Conservation (phyloP, 1,140 invertebrate species). For the Drosophila sturtevanti region DNA sequence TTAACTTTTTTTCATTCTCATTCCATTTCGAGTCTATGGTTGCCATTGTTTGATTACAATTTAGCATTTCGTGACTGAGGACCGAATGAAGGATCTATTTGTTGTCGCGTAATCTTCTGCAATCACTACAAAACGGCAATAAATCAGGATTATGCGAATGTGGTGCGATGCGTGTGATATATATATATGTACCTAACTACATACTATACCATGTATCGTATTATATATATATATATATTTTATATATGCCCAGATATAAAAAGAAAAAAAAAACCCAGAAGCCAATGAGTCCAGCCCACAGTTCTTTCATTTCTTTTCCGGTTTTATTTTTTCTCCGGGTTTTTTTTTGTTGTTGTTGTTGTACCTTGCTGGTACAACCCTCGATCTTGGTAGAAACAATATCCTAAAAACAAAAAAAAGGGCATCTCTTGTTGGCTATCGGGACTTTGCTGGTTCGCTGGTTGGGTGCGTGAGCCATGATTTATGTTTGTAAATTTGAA, state of each 20-base stretch:
- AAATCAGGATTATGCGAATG: slow-evolving; percentile 82
- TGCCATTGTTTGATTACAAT: slow-evolving; percentile 79
- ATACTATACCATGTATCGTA: background rate
- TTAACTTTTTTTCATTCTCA: slow-evolving; percentile 39
- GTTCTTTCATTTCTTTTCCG: slow-evolving; percentile 16
- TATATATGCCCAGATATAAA: background rate
- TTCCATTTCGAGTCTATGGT: slow-evolving; percentile 24
- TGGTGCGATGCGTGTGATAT: slow-evolving; percentile 74
- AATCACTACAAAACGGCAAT: slow-evolving; percentile 82
- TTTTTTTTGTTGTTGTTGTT: slow-evolving; percentile 4
- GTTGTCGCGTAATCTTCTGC: slow-evolving; percentile 79
- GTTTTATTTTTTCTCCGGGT: background rate
- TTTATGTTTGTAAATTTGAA: slow-evolving; percentile 79
- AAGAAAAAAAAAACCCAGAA: background rate
- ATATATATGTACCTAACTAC: slow-evolving; percentile 3
- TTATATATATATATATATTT: too few species aligned
- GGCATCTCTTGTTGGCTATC: slow-evolving; percentile 17
- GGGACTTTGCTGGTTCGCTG: slow-evolving; percentile 18
- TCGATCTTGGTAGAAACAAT: slow-evolving; percentile 27
- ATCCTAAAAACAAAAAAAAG: slow-evolving; percentile 6
- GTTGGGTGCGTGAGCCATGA: slow-evolving; percentile 66
- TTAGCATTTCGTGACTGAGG: slow-evolving; percentile 79
- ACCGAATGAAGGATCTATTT: slow-evolving; percentile 80
- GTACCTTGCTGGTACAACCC: slow-evolving; percentile 41
- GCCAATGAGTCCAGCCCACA: slow-evolving; percentile 40